These are phyloP conservation scores for Candidula unifasciata DNA, from an alignment of 2,888 invertebrate genomes.

Conservation along the genomic window DNA sequence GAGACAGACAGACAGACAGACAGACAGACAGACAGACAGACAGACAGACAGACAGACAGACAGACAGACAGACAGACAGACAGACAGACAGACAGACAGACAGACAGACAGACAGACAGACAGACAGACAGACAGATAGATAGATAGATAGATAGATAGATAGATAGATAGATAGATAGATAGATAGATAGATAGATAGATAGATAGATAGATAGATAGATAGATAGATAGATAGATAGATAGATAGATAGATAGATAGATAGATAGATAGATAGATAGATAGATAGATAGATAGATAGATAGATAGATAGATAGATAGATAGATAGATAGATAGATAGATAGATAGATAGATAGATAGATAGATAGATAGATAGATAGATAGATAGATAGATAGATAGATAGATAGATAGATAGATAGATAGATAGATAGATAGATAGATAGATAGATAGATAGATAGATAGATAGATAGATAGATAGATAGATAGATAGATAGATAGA, in stretches of 20 bases:
- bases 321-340: too few relatives aligned
- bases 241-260: neutral
- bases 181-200: neutral
- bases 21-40: too few relatives aligned
- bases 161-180: neutral
- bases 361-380: too few relatives aligned
- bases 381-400: neutral
- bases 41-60: too few relatives aligned
- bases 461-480: conserved; percentile 3
- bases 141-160: neutral
- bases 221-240: neutral
- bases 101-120: neutral
- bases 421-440: conserved; percentile 21
- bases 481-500: neutral
- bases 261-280: neutral
- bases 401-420: conserved; percentile 21
- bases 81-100: too few relatives aligned
- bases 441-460: neutral
- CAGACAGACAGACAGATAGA: neutral
- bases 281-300: neutral
- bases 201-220: neutral
- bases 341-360: too few relatives aligned
- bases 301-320: neutral
- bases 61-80: neutral
- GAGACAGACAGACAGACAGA: too few relatives aligned